Evolutionary conservation across 1,140 invertebrate genomes (phyloP), one percentile per base, ranked within the genome.

Genomic region (Metopolophium dirhodum): DNA sequence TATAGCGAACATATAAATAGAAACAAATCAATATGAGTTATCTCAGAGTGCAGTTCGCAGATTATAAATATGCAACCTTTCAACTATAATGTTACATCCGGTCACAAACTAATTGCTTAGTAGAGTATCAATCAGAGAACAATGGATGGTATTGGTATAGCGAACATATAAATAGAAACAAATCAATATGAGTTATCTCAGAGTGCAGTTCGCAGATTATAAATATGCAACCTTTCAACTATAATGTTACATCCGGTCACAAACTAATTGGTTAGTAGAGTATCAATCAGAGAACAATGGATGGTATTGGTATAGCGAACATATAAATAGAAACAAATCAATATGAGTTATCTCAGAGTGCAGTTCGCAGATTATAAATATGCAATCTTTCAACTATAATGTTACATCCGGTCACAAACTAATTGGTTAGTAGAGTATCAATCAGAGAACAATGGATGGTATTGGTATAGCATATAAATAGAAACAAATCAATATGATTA

Each of bases 1-100:
- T 94, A 85, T 94, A 94, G 93, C 82, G 51, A 94, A 85, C 82
- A 91, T 87, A 85, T 45, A 94, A 94, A 94, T 94, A 94, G 93
- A 90, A 94, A 82, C 82, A 86, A 61, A 91, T 91, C 30, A 91
- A 45, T 35, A 30, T 83, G 68, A 94, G 37, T n/a, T 35, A 90
- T 91, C 93, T 91, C 93, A 93, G 93, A 94, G 90, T 94, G 93
- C 93, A 89, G 90, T 83, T 93, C 30, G 86, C 86, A 87, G 45
- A 85, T 26, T 41, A 35, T 11, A 93, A 8, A 30, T 22, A 22
- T 23, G 23, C 41, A 87, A 86, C 9, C n/a, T 7, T 49, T 11
- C 35, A 1, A 54, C 7, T 49, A 91, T 82, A 47, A 90, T 94
- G 93, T 94, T 35, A 37, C 45, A 57, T 83, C 68, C 49, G 30